Conservation (phyloP, 2,113 vertebrate genomes). For the Sceloporus undulatus region DNA sequence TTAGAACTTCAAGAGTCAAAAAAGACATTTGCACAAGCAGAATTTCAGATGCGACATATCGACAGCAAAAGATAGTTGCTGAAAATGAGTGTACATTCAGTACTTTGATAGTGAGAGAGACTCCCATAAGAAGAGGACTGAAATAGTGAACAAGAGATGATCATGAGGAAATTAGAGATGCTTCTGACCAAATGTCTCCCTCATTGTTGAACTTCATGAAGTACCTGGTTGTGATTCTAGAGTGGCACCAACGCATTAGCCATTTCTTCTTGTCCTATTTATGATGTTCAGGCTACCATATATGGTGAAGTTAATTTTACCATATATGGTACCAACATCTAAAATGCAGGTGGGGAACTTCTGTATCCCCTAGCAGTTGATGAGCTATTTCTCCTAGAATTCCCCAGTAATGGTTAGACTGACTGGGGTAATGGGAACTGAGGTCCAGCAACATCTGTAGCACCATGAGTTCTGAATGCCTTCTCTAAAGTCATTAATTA, state of each 20-base stretch:
- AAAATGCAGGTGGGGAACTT: too few species aligned
- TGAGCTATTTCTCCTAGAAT: too few species aligned
- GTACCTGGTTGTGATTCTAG: neutral
- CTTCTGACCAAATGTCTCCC: neutral
- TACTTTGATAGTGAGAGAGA: neutral
- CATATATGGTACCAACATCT: too few species aligned
- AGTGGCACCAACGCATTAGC: neutral
- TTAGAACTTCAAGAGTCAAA: neutral
- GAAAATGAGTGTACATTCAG: neutral
- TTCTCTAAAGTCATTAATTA: too few species aligned
- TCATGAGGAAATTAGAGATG: neutral
- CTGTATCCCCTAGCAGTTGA: too few species aligned
- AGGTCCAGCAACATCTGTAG: too few species aligned
- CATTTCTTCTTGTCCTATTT: neutral
- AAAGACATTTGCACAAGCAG: neutral
- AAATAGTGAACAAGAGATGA: neutral
- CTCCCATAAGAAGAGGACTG: neutral
- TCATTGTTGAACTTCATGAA: neutral
- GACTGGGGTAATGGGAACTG: too few species aligned
- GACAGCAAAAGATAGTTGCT: neutral
- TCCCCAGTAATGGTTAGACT: too few species aligned
- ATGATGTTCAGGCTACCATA: neutral
- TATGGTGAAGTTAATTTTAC: too few species aligned
- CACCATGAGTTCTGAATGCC: too few species aligned
- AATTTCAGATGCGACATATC: neutral